phyloP scores from a whole-genome alignment of 1,140 invertebrate species.

The Anastrepha obliqua region DNA sequence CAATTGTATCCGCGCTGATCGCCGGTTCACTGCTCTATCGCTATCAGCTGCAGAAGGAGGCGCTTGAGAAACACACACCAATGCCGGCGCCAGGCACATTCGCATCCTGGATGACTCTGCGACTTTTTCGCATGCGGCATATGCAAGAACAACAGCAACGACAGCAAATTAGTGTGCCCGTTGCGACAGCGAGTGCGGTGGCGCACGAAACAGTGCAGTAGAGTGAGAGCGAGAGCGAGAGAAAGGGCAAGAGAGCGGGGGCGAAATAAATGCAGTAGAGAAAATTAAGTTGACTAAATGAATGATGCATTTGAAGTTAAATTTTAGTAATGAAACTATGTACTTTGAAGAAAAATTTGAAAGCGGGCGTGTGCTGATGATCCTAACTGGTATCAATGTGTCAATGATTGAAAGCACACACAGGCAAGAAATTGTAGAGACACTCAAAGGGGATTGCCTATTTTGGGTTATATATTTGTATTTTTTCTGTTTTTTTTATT shows the following conservation, averaged over 20 bases:
- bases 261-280: too few species aligned
- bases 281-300: too few species aligned
- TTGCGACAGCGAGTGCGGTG: constrained; percentile 33
- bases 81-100: constrained; percentile 78
- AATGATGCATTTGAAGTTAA: too few species aligned
- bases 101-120: constrained; percentile 83
- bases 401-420: constrained; percentile 28
- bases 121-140: constrained; percentile 79
- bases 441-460: background rate
- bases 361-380: background rate
- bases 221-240: background rate
- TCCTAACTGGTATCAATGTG: background rate
- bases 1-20: constrained; percentile 86
- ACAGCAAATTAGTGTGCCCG: constrained; percentile 58
- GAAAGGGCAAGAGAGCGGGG: background rate
- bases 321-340: too few species aligned
- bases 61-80: constrained; percentile 75
- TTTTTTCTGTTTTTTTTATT: background rate
- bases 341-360: too few species aligned
- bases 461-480: background rate
- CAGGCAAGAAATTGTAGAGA: too few species aligned
- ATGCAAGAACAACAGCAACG: constrained; percentile 68
- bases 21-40: constrained; percentile 85
- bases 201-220: constrained; percentile 68
- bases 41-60: constrained; percentile 84